Conservation (phyloP, 2,113 vertebrate species). For the Emydura subglobosa region DNA sequence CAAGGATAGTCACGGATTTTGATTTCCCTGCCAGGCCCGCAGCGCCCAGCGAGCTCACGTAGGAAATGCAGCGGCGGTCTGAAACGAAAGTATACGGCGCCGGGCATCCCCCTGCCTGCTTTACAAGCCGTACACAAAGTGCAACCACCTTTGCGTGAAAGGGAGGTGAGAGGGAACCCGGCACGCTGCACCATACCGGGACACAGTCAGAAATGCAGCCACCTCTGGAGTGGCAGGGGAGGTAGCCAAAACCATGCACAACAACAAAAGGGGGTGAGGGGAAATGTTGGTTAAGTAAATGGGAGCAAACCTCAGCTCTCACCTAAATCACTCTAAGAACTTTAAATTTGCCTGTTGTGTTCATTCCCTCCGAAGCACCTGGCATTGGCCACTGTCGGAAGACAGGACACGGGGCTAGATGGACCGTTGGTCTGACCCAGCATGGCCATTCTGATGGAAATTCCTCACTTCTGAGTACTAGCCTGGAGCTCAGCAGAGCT, state of each 20-base stretch:
- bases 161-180: not conserved
- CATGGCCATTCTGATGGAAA: too few species aligned
- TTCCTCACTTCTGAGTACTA: too few species aligned
- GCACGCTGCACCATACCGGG: rapidly evolving
- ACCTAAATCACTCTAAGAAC: not conserved
- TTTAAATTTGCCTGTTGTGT: not conserved
- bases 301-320: not conserved
- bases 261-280: too few species aligned
- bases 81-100: not conserved
- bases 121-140: too few species aligned
- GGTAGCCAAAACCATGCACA: too few species aligned
- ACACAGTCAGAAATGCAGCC: not conserved
- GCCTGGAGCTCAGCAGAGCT: too few species aligned
- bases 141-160: not conserved
- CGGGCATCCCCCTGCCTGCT: too few species aligned
- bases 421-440: too few species aligned
- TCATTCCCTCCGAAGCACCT: too few species aligned
- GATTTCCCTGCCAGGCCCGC: not conserved
- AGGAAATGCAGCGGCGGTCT: not conserved
- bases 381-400: too few species aligned
- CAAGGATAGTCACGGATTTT: not conserved
- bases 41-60: too few species aligned
- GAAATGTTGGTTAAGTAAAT: not conserved
- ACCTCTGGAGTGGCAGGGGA: not conserved
- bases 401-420: too few species aligned